Percentiles rank a stretch among this genome's conserved stretches.
phyloP scores from a whole-genome alignment of 2,113 vertebrate genomes.

The Gulo gulo region DNA sequence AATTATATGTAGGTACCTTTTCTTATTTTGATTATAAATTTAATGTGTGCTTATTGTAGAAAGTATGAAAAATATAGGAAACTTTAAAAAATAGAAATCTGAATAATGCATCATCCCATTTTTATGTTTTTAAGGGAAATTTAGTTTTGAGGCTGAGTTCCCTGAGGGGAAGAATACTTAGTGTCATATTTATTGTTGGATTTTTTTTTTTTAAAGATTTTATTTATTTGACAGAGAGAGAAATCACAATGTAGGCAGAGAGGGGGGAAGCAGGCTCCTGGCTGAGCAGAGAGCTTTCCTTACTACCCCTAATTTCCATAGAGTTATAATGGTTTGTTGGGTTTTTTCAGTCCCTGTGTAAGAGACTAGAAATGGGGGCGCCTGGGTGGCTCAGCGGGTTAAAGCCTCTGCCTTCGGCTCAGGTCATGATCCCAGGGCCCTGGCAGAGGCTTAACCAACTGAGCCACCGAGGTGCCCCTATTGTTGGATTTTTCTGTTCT shows the following conservation, averaged over 20 bases:
- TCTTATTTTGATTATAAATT: slow-evolving; percentile 23
- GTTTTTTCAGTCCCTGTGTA: no score
- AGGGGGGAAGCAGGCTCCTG: no score
- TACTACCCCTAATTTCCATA: no score
- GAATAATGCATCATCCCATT: neutral
- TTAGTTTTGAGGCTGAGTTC: slow-evolving; percentile 8
- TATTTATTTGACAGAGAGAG: no score
- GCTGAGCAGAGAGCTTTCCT: no score
- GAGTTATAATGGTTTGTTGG: no score
- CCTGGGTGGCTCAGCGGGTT: no score
- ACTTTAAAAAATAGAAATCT: neutral
- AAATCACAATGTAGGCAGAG: no score
- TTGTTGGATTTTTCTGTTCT: slow-evolving; percentile 29
- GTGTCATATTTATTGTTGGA: neutral
- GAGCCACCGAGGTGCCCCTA: neutral
- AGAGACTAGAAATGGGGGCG: no score
- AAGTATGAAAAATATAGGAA: slow-evolving; percentile 17
- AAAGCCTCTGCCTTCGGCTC: no score
- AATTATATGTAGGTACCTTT: neutral
- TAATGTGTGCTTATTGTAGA: neutral
- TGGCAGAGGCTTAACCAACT: no score
- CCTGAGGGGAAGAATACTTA: neutral
- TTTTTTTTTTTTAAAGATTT: neutral
- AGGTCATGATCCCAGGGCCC: no score
- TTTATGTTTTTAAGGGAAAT: neutral